Base-by-base conservation (phyloP, 2,888 invertebrate genomes). In the Piscicola geometra region DNA sequence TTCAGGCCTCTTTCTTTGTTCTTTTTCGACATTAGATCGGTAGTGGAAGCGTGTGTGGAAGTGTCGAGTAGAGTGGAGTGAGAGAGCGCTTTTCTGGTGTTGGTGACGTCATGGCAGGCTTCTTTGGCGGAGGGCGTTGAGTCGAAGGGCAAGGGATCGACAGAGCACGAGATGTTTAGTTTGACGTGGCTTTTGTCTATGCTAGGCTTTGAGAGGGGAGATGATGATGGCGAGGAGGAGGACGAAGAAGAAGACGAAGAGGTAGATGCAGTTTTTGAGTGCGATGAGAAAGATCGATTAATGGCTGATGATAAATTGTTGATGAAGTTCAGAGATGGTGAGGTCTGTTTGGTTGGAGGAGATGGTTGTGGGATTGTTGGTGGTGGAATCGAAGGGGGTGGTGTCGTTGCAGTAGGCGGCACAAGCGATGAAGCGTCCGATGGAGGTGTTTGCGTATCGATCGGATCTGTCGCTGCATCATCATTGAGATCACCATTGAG, bases 221-320 rank as follows among this genome's bases (percentile, higher is more conserved):
- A 69, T 36, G 35, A 9, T 69, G 35, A 35, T 35, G 69, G 35
- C 35, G 35, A 9, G 5, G 69, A 69, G 30, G 69, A 69, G 21
- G 69, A 69, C 1, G 69, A 9, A 33, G 15, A 21, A 25, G 41
- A 69, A 18, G 35, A 50, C 28, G 69, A 41, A 41, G 15, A 15
- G 41, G 41, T 41, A 41, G 41, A 41, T 41, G 5, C 15, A 9
- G 41, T 9, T 5, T 41, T 5, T 41, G 41, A 41, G 41, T 9
- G 5, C 9, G 41, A 15, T 41, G 41, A 5, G 41, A 41, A 41
- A 9, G 41, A 41, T 5, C 15, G 41, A 41, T 41, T 41, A 15
- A n/a, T n/a, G n/a, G n/a, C n/a, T n/a, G 41, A 5, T 41, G 41
- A 5, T 15, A 41, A 15, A 5, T 41, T 5, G 41, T 15, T 41